A percentile compares a stretch with the other conserved stretches of the same genome.
phyloP scores from a whole-genome alignment of 2,797 vertebrate genomes.

The Coccyzus lansbergi region DNA sequence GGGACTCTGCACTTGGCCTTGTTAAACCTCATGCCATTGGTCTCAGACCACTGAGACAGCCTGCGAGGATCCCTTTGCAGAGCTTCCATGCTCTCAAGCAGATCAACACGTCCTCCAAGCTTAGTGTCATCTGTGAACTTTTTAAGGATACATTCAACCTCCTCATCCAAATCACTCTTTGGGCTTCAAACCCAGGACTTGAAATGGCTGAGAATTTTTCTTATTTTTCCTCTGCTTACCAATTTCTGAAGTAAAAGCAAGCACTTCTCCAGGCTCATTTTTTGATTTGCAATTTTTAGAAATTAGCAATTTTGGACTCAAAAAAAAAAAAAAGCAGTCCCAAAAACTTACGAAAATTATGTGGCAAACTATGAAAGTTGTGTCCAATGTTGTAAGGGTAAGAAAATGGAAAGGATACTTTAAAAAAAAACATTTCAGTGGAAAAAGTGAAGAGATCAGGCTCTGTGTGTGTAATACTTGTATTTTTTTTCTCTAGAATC shows the following conservation, averaged over 20 bases:
- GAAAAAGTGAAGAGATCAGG: not conserved
- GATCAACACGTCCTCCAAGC: too few relatives aligned
- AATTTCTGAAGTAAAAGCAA: not conserved
- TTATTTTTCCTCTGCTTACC: not conserved
- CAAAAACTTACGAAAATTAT: not conserved
- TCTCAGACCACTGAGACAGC: too few relatives aligned
- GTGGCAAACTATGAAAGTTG: not conserved
- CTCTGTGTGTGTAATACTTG: not conserved
- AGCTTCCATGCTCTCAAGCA: too few relatives aligned
- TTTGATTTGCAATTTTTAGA: not conserved
- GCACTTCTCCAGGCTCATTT: rapidly evolving
- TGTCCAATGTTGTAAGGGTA: not conserved
- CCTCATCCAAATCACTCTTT: too few relatives aligned
- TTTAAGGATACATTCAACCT: too few relatives aligned
- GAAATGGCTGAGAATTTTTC: not conserved
- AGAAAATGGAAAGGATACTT: not conserved
- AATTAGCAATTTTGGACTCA: not conserved
- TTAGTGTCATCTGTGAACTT: too few relatives aligned
- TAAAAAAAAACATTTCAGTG: not conserved
- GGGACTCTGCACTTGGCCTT: too few relatives aligned
- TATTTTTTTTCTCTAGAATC: not conserved
- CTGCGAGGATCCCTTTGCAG: too few relatives aligned
- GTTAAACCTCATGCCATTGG: too few relatives aligned
- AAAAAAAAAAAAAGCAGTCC: not conserved
- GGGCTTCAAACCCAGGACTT: not conserved